A percentile compares a stretch with the other conserved stretches of the same genome.
Evolutionary conservation across 2,113 vertebrate species (phyloP).

Genomic region (Prolemur simus): DNA sequence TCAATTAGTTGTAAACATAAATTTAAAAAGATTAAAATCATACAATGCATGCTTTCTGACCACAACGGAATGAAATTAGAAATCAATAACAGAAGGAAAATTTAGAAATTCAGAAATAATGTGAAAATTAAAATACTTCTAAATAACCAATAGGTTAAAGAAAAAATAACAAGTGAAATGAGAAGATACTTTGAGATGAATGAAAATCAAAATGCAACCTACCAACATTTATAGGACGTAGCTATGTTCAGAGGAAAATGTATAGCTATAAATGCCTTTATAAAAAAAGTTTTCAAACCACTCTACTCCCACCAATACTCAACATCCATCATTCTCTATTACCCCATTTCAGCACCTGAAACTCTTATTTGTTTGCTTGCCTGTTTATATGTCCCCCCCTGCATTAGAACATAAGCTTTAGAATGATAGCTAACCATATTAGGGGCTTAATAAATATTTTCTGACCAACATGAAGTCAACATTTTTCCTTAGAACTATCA

Average conservation of each 20-base stretch:
- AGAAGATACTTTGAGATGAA: background rate
- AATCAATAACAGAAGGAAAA: background rate
- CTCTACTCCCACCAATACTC: background rate
- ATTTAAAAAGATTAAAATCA: background rate
- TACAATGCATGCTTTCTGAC: background rate
- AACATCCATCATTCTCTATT: background rate
- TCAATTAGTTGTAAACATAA: background rate
- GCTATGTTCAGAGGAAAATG: background rate
- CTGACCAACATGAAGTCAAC: background rate
- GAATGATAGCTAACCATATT: background rate
- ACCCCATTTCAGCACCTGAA: background rate
- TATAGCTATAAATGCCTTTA: background rate
- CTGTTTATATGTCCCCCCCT: background rate
- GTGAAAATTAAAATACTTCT: background rate
- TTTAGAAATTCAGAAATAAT: background rate
- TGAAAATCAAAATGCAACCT: background rate
- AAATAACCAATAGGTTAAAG: background rate
- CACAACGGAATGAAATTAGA: background rate
- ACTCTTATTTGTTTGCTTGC: background rate
- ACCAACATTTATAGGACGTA: background rate
- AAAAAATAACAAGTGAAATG: background rate
- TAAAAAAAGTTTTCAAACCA: slow-evolving; percentile 1
- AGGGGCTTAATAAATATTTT: background rate
- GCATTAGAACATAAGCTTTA: background rate
- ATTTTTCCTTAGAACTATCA: background rate